phyloP scores from a whole-genome alignment of 2,113 vertebrate genomes.

The Hyaena hyaena region DNA sequence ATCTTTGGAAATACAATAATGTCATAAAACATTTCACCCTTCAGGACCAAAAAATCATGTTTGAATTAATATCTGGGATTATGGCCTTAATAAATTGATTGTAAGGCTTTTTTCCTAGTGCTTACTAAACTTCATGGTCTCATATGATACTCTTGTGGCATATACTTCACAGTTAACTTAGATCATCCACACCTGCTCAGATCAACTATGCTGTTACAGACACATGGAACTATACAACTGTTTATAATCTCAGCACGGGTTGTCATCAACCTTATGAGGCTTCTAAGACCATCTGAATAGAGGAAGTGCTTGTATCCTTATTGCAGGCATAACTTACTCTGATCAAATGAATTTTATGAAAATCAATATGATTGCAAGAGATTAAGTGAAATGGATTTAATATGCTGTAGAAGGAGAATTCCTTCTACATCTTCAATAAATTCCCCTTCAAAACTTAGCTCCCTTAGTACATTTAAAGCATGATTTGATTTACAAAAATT shows the following conservation, averaged over 20 bases:
- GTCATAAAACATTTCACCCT: slow-evolving; percentile 23
- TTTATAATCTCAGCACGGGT: background rate
- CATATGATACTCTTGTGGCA: background rate
- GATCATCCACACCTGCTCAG: background rate
- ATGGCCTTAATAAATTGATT: slow-evolving; percentile 28
- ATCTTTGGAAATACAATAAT: slow-evolving; percentile 51
- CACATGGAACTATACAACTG: background rate
- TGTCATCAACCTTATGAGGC: too few relatives aligned
- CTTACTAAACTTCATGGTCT: slow-evolving; percentile 22
- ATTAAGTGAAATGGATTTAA: slow-evolving; percentile 36
- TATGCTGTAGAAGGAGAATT: background rate
- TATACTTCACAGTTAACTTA: background rate
- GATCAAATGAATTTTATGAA: slow-evolving; percentile 50
- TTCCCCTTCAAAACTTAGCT: slow-evolving; percentile 33
- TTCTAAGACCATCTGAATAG: background rate
- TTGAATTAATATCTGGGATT: slow-evolving; percentile 50
- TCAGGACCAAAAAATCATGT: slow-evolving; percentile 11
- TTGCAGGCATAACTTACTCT: slow-evolving; percentile 15
- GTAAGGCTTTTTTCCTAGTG: background rate
- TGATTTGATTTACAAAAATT: background rate
- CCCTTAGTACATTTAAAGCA: background rate
- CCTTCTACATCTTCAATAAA: background rate
- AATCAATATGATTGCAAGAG: slow-evolving; percentile 6
- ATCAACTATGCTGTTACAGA: background rate
- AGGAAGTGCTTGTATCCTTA: background rate